Evolutionary conservation across 2,113 vertebrate genomes (phyloP), one percentile per base, ranked within the genome.

Genomic region (Rutilus rutilus): DNA sequence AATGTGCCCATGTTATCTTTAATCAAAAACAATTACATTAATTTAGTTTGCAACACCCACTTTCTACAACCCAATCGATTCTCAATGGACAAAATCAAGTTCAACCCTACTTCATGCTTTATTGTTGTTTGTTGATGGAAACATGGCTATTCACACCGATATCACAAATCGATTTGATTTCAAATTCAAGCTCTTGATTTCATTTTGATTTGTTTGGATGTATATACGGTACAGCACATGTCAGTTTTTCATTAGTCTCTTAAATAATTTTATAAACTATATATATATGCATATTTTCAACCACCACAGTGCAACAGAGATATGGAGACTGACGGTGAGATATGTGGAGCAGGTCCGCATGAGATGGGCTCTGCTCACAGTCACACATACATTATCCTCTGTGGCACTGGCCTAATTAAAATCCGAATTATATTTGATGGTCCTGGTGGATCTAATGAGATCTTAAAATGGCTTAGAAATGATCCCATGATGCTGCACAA

Each of bases 321-420:
- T 8, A 5, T 47, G 39, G 11, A 74, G 23, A 25, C 71, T 74
- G 71, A 47, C 67, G 4, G 4, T 74, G 10, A 25, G 6, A 47
- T 15, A 45, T 47, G 71, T 74, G 71, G 71, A 74, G 6, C 71
- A 25, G 39, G 6, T 42, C 42, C 23, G n/a, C 71, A 15, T 74
- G 71, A 7, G 71, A 25, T 74, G 71, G 39, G 39, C 39, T 47
- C 39, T 45, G 39, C 39, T n/a, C 11, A 2, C 21, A 73, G 39
- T 42, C 42, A 42, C 42, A 42, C 69, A 73, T 45, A 45, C 39
- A 25, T 47, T 74, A 75, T 75, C 42, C 71, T 75, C 71, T 7
- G 23, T 47, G 42, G 71, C 42, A 75, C 71, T 45, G 71, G 71
- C 71, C 71, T 75, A 75, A 75, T 75, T 75, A 75, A 50, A 50